These are phyloP conservation scores for Sorex fumeus DNA, from an alignment of 2,113 vertebrate genomes.

Conservation along the genomic window DNA sequence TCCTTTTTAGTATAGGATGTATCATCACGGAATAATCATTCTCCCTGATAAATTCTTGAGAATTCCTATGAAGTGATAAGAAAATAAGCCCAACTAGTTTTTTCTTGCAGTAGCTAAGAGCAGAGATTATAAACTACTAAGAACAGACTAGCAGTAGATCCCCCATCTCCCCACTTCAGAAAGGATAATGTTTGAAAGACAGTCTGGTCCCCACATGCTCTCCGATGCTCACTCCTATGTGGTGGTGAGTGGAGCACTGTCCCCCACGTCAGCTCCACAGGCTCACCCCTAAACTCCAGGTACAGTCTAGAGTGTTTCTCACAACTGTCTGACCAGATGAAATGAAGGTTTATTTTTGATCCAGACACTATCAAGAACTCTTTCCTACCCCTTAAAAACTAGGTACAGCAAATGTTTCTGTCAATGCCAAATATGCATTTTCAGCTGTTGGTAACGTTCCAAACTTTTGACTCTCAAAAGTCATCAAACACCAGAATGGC, in stretches of 20 bases:
- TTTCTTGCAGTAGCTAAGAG: conserved; percentile 45
- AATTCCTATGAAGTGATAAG: conserved; percentile 48
- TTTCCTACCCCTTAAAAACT: not conserved
- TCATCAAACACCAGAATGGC: not conserved
- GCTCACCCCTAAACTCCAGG: not conserved
- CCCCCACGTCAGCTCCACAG: not conserved
- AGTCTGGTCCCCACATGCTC: conserved; percentile 58
- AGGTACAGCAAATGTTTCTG: not conserved
- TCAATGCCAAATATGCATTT: not conserved
- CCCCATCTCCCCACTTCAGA: not conserved
- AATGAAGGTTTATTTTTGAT: conserved; percentile 9
- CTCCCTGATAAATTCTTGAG: conserved; percentile 57
- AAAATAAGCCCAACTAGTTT: conserved; percentile 39
- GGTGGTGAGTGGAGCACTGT: too few relatives aligned
- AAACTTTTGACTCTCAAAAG: not conserved
- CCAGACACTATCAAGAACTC: not conserved
- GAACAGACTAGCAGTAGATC: not conserved
- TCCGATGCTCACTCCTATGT: not conserved
- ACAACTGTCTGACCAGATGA: not conserved
- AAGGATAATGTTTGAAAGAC: not conserved
- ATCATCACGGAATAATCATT: conserved; percentile 10
- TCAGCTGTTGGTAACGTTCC: not conserved
- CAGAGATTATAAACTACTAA: conserved; percentile 24
- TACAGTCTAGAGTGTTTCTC: not conserved
- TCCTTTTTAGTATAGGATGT: conserved; percentile 55